These are phyloP conservation scores for Busseola fusca DNA, from an alignment of 2,888 invertebrate species.

Conservation along the genomic window DNA sequence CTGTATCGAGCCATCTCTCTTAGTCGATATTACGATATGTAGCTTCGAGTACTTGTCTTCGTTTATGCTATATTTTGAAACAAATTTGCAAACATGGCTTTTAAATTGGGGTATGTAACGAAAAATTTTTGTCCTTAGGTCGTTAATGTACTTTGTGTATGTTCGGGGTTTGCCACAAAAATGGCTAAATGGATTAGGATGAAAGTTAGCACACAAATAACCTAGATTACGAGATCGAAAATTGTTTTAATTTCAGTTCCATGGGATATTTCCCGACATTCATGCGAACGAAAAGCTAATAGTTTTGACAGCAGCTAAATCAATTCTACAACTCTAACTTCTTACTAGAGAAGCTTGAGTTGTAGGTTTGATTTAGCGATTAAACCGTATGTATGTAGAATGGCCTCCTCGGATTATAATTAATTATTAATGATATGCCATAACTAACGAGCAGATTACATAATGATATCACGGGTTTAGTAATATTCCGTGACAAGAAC, in stretches of 20 bases:
- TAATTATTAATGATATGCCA: conserved; percentile 21
- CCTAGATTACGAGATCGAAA: too few species aligned
- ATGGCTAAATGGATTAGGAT: background rate
- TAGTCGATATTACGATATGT: conserved; percentile 60
- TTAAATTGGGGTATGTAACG: background rate
- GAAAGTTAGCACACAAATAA: background rate
- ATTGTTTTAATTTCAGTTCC: background rate
- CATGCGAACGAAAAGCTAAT: background rate
- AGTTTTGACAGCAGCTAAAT: background rate
- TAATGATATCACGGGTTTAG: conserved; percentile 10
- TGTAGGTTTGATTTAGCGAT: background rate
- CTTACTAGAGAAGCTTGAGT: background rate
- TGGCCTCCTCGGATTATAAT: background rate
- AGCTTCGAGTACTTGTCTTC: conserved; percentile 37
- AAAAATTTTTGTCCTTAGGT: background rate
- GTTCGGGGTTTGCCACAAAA: background rate
- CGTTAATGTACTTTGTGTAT: background rate
- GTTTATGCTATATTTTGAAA: conserved; percentile 22
- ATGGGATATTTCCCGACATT: background rate
- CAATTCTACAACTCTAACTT: background rate
- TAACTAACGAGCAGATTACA: conserved; percentile 17
- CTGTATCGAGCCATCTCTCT: conserved; percentile 63
- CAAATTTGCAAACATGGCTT: conserved; percentile 15
- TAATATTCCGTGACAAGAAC: background rate
- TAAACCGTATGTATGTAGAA: too few species aligned